Percentiles rank a stretch among this genome's conserved stretches.
Conservation (phyloP, 2,888 invertebrate genomes). For the Netelia fuscicornis region DNA sequence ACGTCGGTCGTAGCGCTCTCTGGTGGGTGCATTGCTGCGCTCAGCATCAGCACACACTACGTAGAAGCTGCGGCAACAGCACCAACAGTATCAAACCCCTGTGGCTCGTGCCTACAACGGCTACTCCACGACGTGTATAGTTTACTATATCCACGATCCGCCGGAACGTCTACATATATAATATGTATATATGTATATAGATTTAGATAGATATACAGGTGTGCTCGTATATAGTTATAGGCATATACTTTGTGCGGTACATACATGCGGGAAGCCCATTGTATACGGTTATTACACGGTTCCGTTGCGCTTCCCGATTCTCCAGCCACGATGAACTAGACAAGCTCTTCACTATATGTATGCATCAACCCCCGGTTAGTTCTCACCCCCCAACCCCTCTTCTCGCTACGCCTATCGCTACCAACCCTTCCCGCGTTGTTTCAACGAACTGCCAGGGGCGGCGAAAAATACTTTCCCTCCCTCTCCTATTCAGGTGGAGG, state of each 20-base stretch:
- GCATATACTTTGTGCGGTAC: conserved; percentile 9
- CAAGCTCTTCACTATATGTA: conserved; percentile 26
- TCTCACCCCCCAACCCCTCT: neutral
- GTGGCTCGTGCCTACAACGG: conserved; percentile 1
- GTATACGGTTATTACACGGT: conserved; percentile 79
- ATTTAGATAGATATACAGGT: conserved; percentile 1
- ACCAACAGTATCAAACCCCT: conserved; percentile 46
- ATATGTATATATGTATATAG: conserved; percentile 15
- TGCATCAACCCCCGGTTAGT: conserved; percentile 20
- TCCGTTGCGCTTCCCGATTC: conserved; percentile 72
- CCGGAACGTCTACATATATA: conserved; percentile 1
- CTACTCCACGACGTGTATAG: conserved; percentile 35
- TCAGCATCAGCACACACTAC: conserved; percentile 68
- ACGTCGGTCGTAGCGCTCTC: neutral
- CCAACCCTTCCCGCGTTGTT: conserved; percentile 20
- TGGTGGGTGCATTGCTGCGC: conserved; percentile 72
- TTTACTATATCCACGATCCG: conserved; percentile 15
- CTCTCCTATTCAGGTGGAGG: neutral
- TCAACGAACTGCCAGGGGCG: conserved; percentile 22
- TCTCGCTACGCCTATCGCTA: neutral
- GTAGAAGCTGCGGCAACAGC: conserved; percentile 24
- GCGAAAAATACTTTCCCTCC: conserved; percentile 12
- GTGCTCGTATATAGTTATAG: conserved; percentile 1
- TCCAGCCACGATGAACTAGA: conserved; percentile 52
- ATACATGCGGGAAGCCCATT: conserved; percentile 59